Evolutionary conservation across 2,113 vertebrate species (phyloP), one percentile per base, ranked within the genome.

Genomic region (Mungos mungo): DNA sequence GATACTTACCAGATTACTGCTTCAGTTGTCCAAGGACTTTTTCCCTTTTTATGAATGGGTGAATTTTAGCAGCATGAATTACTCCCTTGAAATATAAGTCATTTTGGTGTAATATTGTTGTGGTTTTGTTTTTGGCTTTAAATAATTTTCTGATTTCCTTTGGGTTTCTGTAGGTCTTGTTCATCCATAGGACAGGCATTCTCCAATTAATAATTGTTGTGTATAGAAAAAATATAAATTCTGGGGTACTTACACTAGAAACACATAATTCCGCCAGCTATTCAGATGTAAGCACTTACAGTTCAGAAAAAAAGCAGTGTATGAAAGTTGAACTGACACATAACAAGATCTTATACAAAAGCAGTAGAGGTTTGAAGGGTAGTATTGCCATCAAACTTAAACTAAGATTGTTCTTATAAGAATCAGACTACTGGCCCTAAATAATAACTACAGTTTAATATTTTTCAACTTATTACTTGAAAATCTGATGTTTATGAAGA

Each of bases 131-230:
- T 88, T 18, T 66, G 27, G 6, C 15, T 87, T 94, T 96, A 87
- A 83, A 76, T 54, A 86, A 29, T 76, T 94, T 69, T 90, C 45
- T 72, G 63, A 96, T 47, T 93, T 93, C 50, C 38, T 96, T 69
- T 77, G 38, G 23, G 3, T 95, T 91, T 91, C 57, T 82, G 0
- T 82, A 57, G 52, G 60, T 98, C 29, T 90, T 87, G 2, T 91
- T 72, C 52, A 77, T 93, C 94, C 96, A 29, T 82, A 99, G 98
- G 77, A 96, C 57, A 98, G 25, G 12, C 52, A 98, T 82, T 95
- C 66, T 4, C n/a, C 86, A 38, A 69, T 27, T 94, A 66, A 41
- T 23, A 97, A 96, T 97, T 50, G 4, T 45, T 60, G 8, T 86
- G 76, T 90, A 74, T 96, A 95, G 50, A 86, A 97, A 98, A 85